Evolutionary conservation across 2,113 vertebrate species (phyloP).

Genomic region (Nothobranchius kuhntae): DNA sequence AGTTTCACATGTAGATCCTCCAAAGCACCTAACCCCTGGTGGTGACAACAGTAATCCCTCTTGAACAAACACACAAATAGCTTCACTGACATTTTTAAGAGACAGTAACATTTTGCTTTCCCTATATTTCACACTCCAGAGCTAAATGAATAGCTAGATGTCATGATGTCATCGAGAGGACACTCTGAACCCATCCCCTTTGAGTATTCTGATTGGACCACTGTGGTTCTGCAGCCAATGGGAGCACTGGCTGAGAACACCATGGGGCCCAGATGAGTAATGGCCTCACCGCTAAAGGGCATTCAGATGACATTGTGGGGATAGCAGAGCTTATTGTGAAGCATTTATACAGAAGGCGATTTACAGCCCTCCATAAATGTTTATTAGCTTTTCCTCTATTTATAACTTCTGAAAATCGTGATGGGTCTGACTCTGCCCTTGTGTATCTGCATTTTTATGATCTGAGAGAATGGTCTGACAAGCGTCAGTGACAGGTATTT

Average conservation of each 20-base stretch:
- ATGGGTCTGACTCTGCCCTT: constrained; percentile 66
- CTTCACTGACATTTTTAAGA: constrained; percentile 46
- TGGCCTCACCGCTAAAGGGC: constrained; percentile 65
- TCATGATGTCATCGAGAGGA: constrained; percentile 59
- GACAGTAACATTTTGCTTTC: constrained; percentile 49
- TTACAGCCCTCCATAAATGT: constrained; percentile 79
- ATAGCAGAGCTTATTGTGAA: constrained; percentile 79
- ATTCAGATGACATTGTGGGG: constrained; percentile 76
- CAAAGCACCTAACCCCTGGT: constrained; percentile 5
- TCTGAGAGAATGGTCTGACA: constrained; percentile 55
- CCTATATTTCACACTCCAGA: constrained; percentile 42
- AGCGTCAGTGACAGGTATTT: constrained; percentile 64
- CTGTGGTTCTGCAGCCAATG: constrained; percentile 39
- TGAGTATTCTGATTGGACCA: constrained; percentile 54
- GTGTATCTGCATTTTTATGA: constrained; percentile 75
- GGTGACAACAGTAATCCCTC: constrained; percentile 29
- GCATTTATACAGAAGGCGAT: constrained; percentile 76
- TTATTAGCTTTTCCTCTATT: constrained; percentile 84
- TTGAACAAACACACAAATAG: constrained; percentile 30
- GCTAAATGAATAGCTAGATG: constrained; percentile 45
- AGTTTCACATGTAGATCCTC: not conserved
- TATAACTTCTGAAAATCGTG: constrained; percentile 78
- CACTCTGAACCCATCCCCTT: constrained; percentile 20
- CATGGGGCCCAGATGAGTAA: constrained; percentile 59
- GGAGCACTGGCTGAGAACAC: constrained; percentile 33